Evolutionary conservation across 2,113 vertebrate genomes (phyloP), one percentile per base, ranked within the genome.

Genomic region (Gymnarchus niloticus): DNA sequence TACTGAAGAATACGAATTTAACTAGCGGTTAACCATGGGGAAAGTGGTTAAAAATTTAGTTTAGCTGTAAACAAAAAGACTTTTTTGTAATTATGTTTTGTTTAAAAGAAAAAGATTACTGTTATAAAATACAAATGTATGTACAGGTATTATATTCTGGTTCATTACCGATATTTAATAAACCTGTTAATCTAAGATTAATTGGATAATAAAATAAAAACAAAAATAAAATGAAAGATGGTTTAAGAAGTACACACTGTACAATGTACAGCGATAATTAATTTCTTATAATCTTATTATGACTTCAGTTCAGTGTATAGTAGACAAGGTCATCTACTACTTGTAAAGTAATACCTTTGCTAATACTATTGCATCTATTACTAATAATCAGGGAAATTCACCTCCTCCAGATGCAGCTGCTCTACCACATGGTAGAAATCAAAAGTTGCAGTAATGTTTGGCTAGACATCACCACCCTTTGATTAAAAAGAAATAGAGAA

Each of bases 101-200:
- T 90, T 87, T 46, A 85, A 91, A 87, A 90, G 91, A 91, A 90
- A 92, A 52, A 91, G 92, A 90, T 92, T 93, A 91, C 93, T 94
- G 93, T 95, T 91, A 93, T 93, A 94, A 93, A 95, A 78, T 93
- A 92, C 95, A 93, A 94, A 94, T 94, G 93, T 94, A 95, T 95
- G 93, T 95, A 95, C 94, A 95, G 89, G 88, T 93, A 91, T 88
- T 87, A 90, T 94, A 94, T 92, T 93, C 90, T 92, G 92, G 91
- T 89, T 92, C 90, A 88, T 90, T 90, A 89, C 90, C 90, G 90
- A 91, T 91, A 92, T 93, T 88, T 91, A 92, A 94, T 91, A 92
- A 93, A 92, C 90, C 83, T 90, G 91, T 87, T 91, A 90, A 90
- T 87, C 86, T 85, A 89, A 90, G 87, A 89, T 48, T 41, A 89